Conservation (phyloP, 1,140 invertebrate species). For the Plutomurus gul region DNA sequence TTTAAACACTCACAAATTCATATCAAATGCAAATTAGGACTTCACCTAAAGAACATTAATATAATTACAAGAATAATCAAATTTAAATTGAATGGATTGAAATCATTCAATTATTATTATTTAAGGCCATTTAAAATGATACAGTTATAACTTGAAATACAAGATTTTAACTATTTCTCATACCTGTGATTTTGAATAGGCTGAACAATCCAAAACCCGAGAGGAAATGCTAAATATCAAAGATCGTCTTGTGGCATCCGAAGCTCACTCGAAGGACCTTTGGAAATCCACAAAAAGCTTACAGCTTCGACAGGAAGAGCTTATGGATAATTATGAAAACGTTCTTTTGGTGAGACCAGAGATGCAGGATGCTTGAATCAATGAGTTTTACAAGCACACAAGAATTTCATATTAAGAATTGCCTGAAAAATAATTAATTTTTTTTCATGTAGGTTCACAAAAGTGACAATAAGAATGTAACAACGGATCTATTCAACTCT, state of each 20-base stretch:
- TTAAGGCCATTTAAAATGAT: no score
- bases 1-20: no score
- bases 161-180: no score
- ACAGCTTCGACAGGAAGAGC: conserved; percentile 7
- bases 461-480: conserved; percentile 35
- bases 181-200: no score
- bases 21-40: no score
- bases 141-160: neutral
- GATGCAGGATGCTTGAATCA: neutral
- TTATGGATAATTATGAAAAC: conserved; percentile 32
- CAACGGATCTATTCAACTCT: neutral
- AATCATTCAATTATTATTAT: no score
- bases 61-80: no score
- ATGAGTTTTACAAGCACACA: no score
- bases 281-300: conserved; percentile 34
- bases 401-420: neutral
- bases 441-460: conserved; percentile 30
- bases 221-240: conserved; percentile 43
- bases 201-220: conserved; percentile 38
- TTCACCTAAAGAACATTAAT: no score
- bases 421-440: neutral
- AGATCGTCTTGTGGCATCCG: conserved; percentile 16
- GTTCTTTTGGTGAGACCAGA: conserved; percentile 7
- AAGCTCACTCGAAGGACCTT: conserved; percentile 19
- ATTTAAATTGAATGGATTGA: no score